These are phyloP conservation scores for Leptinotarsa haldemani DNA, from an alignment of 2,888 invertebrate genomes.

Conservation along the genomic window DNA sequence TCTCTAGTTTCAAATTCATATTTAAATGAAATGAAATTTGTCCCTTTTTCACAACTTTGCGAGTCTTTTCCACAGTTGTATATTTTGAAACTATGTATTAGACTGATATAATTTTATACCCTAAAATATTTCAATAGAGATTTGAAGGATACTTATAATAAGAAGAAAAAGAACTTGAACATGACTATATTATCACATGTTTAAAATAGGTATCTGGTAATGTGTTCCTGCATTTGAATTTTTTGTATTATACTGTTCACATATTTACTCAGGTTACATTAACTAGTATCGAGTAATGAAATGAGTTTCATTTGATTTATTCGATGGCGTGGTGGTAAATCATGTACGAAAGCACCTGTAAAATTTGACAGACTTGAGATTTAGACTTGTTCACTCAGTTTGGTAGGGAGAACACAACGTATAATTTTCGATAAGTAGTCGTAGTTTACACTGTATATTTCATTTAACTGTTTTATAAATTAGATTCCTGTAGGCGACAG, in stretches of 20 bases:
- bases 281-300: neutral
- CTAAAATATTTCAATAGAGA: constrained; percentile 21
- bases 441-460: neutral
- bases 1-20: constrained; percentile 16
- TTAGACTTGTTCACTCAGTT: neutral
- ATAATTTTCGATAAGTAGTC: neutral
- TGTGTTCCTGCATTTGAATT: constrained; percentile 1
- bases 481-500: too few species aligned
- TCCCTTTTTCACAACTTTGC: neutral
- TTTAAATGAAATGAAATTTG: constrained; percentile 20
- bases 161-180: constrained; percentile 23
- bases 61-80: constrained; percentile 19
- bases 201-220: neutral
- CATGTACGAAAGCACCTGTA: neutral
- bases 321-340: neutral
- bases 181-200: constrained; percentile 23
- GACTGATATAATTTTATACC: constrained; percentile 28
- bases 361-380: neutral
- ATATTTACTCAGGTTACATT: neutral
- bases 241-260: neutral
- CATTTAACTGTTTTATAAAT: constrained; percentile 1
- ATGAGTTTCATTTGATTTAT: constrained; percentile 4
- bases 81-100: constrained; percentile 29
- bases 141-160: constrained; percentile 7
- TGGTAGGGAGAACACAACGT: neutral